Percentiles rank a stretch among this genome's conserved stretches.
Conservation (phyloP, 1,140 invertebrate species). For the Lepidostoma basale region DNA sequence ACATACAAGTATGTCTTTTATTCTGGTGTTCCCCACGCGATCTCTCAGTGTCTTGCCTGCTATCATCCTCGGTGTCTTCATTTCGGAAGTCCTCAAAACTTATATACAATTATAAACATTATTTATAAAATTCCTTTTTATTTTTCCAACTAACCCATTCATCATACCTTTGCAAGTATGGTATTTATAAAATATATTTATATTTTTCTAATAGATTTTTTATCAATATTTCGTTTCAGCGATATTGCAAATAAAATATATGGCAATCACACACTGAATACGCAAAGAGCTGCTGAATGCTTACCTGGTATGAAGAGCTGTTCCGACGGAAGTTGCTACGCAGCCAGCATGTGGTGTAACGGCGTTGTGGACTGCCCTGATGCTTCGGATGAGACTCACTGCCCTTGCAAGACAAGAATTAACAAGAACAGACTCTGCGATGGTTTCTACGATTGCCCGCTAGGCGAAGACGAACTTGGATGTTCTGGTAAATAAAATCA, state of each 20-base stretch:
- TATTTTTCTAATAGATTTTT: too few relatives aligned
- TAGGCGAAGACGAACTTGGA: constrained; percentile 77
- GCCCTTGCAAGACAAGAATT: constrained; percentile 72
- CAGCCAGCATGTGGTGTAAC: constrained; percentile 70
- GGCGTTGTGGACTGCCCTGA: constrained; percentile 78
- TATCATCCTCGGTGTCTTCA: too few relatives aligned
- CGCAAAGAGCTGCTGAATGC: constrained; percentile 48
- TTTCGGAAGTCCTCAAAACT: too few relatives aligned
- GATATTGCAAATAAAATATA: constrained; percentile 36
- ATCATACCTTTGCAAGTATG: too few relatives aligned
- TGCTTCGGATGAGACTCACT: constrained; percentile 79
- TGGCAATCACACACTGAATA: constrained; percentile 12
- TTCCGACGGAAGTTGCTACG: constrained; percentile 64
- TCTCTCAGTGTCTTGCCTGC: too few relatives aligned
- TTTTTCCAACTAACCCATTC: too few relatives aligned
- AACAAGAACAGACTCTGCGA: constrained; percentile 74
- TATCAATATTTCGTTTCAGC: constrained; percentile 23
- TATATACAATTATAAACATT: too few relatives aligned
- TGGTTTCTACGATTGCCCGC: constrained; percentile 77
- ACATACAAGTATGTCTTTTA: too few relatives aligned
- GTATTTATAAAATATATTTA: too few relatives aligned
- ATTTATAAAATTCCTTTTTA: too few relatives aligned
- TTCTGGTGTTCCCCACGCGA: too few relatives aligned
- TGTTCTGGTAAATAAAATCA: constrained; percentile 73
- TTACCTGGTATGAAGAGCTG: constrained; percentile 50